Evolutionary conservation across 2,888 invertebrate genomes (phyloP), one percentile per base, ranked within the genome.

Genomic region (Keiferia lycopersicella): DNA sequence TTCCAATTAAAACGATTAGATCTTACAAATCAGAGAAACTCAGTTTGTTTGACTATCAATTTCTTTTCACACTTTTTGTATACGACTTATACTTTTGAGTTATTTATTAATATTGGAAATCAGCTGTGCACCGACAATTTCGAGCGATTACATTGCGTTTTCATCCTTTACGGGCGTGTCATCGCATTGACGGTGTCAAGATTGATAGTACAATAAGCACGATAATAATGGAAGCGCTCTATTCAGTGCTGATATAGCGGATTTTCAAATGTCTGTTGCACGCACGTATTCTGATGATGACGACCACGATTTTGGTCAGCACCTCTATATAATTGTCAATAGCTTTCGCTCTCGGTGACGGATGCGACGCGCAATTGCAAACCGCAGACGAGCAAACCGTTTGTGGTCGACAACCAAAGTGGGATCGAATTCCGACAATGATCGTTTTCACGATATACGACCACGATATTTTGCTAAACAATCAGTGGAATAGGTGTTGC

Each of bases 351-450:
- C 20, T 58, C 58, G 30, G 12, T 58, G 39, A 30, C 30, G 58
- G 34, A 57, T 38, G 56, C 22, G 34, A 22, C 20, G 30, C 34
- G 34, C 57, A n/a, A 34, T 57, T 26, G 22, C 26, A n/a, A 26
- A 38, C 57, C 34, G 34, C 57, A 57, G 57, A 57, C 57, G 51
- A 22, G 51, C 51, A 51, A 51, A 51, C 51, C 51, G 18, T 51
- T 51, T 20, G 51, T 22, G 51, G 51, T 51, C 18, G 12, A 6
- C 51, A 51, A 20, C 51, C 12, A 51, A 20, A 12, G 12, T 20
- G 20, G 48, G 20, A 16, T 41, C 14, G 8, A 41, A 41, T 41
- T 11, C 41, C 48, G 10, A 51, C 51, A 51, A 51, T 51, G 22
- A 20, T 20, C 22, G 51, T 12, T 20, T 51, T 51, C 51, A 18